These are phyloP conservation scores for Hippocampus zosterae DNA, from an alignment of 2,113 vertebrate species.

Conservation along the genomic window DNA sequence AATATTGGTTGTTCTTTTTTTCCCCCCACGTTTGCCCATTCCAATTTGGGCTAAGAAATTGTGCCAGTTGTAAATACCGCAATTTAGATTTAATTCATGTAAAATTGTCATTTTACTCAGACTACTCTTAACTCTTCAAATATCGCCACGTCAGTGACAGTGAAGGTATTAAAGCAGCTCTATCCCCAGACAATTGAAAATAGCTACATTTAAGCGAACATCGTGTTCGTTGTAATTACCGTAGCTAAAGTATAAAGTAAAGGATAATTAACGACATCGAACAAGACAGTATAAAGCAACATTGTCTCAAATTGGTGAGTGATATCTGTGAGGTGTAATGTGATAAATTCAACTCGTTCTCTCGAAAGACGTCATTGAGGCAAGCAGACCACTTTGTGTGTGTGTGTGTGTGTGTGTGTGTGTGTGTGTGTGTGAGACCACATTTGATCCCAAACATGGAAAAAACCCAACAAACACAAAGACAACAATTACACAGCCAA, in stretches of 20 bases:
- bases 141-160: no score
- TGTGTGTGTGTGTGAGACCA: background rate
- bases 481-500: background rate
- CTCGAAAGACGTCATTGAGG: conserved; percentile 59
- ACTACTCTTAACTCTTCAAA: no score
- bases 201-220: background rate
- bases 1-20: background rate
- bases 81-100: no score
- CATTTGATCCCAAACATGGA: background rate
- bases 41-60: background rate
- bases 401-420: background rate
- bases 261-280: background rate
- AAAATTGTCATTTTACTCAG: no score
- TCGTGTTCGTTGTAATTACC: background rate
- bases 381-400: background rate
- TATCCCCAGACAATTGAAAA: background rate
- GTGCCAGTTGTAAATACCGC: no score
- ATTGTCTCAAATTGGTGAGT: conserved; percentile 19
- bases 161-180: no score
- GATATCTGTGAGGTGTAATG: conserved; percentile 46
- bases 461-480: background rate
- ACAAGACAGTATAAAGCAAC: conserved; percentile 8
- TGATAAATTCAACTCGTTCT: conserved; percentile 48
- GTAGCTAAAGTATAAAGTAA: background rate
- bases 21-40: background rate